phyloP scores from a whole-genome alignment of 2,888 invertebrate genomes.

The Diadegma fenestrale region DNA sequence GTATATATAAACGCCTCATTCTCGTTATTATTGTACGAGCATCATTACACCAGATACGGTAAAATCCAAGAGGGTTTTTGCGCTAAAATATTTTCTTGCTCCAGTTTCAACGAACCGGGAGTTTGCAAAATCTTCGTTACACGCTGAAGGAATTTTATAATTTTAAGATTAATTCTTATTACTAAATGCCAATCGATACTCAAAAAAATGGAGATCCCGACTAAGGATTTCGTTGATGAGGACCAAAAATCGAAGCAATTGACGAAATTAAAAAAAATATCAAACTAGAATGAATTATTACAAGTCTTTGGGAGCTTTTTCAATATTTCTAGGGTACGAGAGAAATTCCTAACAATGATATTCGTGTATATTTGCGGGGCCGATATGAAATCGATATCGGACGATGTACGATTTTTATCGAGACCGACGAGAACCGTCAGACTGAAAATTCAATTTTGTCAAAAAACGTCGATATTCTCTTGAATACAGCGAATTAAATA shows the following conservation, averaged over 20 bases:
- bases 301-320: neutral
- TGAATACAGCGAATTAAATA: too few species aligned
- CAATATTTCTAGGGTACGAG: neutral
- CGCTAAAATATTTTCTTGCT: neutral
- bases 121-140: neutral
- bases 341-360: constrained; percentile 8
- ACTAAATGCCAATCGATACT: neutral
- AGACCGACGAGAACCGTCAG: neutral
- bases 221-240: too few species aligned
- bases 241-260: neutral
- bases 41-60: neutral
- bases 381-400: constrained; percentile 59
- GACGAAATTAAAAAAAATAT: neutral
- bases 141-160: neutral
- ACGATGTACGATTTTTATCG: constrained; percentile 47
- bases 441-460: too few species aligned
- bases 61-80: neutral
- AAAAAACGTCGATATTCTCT: too few species aligned
- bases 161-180: too few species aligned
- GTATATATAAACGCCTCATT: constrained; percentile 50
- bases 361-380: constrained; percentile 16
- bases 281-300: neutral
- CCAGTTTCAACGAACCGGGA: neutral
- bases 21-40: constrained; percentile 46
- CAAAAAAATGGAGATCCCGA: neutral